Evolutionary conservation across 2,888 invertebrate genomes (phyloP), one percentile per base, ranked within the genome.

Genomic region (Petrolisthes cinctipes): DNA sequence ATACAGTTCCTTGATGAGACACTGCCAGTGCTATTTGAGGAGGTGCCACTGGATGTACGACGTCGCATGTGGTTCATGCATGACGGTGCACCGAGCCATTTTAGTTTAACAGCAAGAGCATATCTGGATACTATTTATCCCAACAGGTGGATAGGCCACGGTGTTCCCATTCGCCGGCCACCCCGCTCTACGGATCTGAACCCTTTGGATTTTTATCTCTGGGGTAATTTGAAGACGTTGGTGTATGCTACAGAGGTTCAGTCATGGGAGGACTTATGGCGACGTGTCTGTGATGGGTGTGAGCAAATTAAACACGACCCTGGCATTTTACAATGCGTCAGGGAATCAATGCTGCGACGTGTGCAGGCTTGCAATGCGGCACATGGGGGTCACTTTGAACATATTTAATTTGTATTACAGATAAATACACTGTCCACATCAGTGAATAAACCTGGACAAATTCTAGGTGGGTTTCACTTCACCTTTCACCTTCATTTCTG

Each of bases 1-100:
- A 87, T 91, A 76, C 78, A 91, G 17, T 91, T 90, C 86, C 89
- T 78, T 91, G 90, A 91, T 91, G 83, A 91, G 51, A 83, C 85
- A 4, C 80, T 91, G 71, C 90, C 91, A 92, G 84, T 76, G 23
- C 56, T 76, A 84, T n/a, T 76, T 76, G 75, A 76, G 14, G 84
- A 76, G n/a, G 5, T 76, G 56, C 75, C 76, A n/a, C 84, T 73
- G 75, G 57, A 51, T 76, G 76, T 84, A 56, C 84, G 20, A 84
- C 54, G 61, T 84, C 57, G 76, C 61, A 76, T 84, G 76, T 83
- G 83, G 83, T 23, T 83, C 57, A 6, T 83, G 83, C 57, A 83
- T 56, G 76, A 76, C 57, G 76, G 83, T 76, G 75, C 83, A 56
- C 9, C 83, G 14, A 56, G 57, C 76, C 1, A 83, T 83, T 83